phyloP scores from a whole-genome alignment of 92 coral and sea anemone genomes.

The Desmophyllum pertusum region DNA sequence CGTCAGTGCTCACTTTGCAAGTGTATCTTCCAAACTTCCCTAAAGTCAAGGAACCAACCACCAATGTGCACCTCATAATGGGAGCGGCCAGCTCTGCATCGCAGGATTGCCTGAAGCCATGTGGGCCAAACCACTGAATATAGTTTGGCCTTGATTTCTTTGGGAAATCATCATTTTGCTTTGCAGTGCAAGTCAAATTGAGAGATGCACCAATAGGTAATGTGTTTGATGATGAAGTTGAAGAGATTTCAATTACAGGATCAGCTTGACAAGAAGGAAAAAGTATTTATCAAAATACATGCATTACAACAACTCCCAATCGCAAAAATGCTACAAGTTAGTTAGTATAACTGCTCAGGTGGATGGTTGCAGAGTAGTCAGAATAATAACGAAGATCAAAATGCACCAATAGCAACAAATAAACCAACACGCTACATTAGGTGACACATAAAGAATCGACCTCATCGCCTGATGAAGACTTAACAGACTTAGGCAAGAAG shows the following conservation, averaged over 20 bases:
- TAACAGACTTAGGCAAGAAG: too few species aligned
- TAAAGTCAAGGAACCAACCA: not conserved
- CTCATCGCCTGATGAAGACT: too few species aligned
- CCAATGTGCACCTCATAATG: slow-evolving; percentile 1
- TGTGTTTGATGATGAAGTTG: not conserved
- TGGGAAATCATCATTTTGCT: not conserved
- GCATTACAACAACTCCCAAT: too few species aligned
- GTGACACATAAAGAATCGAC: too few species aligned
- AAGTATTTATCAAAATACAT: too few species aligned
- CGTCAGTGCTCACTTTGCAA: not conserved
- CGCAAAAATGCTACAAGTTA: too few species aligned
- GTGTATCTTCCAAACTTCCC: not conserved
- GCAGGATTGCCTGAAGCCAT: too few species aligned
- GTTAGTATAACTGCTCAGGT: too few species aligned
- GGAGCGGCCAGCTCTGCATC: not conserved
- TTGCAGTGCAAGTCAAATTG: slow-evolving; percentile 22
- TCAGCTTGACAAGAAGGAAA: not conserved
- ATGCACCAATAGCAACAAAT: too few species aligned
- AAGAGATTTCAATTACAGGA: slow-evolving; percentile 2
- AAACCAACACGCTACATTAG: too few species aligned
- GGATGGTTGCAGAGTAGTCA: too few species aligned
- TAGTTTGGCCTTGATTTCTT: not conserved
- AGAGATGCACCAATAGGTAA: not conserved
- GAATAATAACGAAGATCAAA: too few species aligned
- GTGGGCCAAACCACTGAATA: not conserved